These are phyloP conservation scores for Drosophila meridionalis DNA, from an alignment of 2,888 invertebrate species.

Conservation along the genomic window DNA sequence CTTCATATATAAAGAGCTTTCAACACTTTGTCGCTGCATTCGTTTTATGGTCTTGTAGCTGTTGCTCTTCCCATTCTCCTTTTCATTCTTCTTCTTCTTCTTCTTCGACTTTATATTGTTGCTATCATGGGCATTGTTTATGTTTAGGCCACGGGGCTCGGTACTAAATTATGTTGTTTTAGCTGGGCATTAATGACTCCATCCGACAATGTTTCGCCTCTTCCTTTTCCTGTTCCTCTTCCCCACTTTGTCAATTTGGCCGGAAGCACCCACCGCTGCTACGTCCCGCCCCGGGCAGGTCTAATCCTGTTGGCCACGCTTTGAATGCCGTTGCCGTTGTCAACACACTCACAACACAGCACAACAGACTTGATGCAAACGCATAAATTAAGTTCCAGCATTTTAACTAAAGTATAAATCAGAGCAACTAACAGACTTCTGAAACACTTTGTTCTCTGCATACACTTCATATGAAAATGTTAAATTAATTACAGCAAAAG, in stretches of 20 bases:
- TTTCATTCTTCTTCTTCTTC: background rate
- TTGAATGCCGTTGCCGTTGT: slow-evolving; percentile 21
- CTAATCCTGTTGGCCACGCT: slow-evolving; percentile 1
- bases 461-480: background rate
- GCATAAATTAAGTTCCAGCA: slow-evolving; percentile 54
- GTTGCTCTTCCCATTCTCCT: slow-evolving; percentile 6
- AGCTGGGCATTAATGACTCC: slow-evolving; percentile 65
- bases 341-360: slow-evolving; percentile 12
- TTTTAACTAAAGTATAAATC: slow-evolving; percentile 15
- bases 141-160: slow-evolving; percentile 53
- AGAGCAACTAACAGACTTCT: slow-evolving; percentile 16
- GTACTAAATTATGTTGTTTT: slow-evolving; percentile 73
- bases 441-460: background rate
- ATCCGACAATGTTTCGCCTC: slow-evolving; percentile 25
- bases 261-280: slow-evolving; percentile 51
- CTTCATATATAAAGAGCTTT: slow-evolving; percentile 45
- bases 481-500: background rate
- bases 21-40: slow-evolving; percentile 41
- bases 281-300: background rate
- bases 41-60: slow-evolving; percentile 15
- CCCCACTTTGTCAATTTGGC: slow-evolving; percentile 51
- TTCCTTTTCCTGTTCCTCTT: background rate
- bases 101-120: slow-evolving; percentile 16
- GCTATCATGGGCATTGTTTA: slow-evolving; percentile 63
- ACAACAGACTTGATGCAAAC: slow-evolving; percentile 24